Base-by-base conservation (phyloP, 2,113 vertebrate species). In the Xiphias gladius region DNA sequence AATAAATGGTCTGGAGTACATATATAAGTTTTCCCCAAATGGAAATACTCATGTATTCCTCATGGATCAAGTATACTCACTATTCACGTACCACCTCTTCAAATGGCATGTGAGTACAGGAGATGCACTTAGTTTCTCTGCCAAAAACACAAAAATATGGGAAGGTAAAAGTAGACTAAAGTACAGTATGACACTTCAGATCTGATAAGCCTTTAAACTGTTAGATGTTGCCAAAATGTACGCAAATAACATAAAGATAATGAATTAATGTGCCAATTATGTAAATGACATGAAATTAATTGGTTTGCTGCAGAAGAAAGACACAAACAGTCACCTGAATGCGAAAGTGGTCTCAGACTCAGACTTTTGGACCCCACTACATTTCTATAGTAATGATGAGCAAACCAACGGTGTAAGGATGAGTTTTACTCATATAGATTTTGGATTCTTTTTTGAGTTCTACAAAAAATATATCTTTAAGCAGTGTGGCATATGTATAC, bases 161-260 rank as follows among this genome's bases (percentile, higher is more conserved):
- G 41, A 54, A 26, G 39, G 48, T 55, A 55, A 55, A 12, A 43
- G 35, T 19, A 57, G 32, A 78, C 58, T 62, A 28, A 48, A 65
- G 26, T 11, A 28, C 39, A 64, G 24, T n/a, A n/a, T 13, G 16
- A 43, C 71, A 61, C 59, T 66, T 85, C 76, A 80, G 16, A 46
- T 57, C 41, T 24, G 16, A 55, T 68, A 58, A n/a, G 3, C 10
- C 20, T 24, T 22, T 54, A n/a, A 35, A n/a, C n/a, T n/a, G n/a
- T n/a, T 35, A n/a, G 9, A 2, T 54, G 20, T 54, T 7, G n/a
- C 13, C 55, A 14, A 14, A 10, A 54, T 61, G 16, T 2, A 41
- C 37, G n/a, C 7, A 24, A 22, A 39, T 8, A 24, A 10, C 24
- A 43, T 43, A n/a, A 5, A 64, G 22, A 64, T 24, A 41, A 65